These are phyloP conservation scores for Melanocharis versteri DNA, from an alignment of 2,113 vertebrate species.

Conservation along the genomic window DNA sequence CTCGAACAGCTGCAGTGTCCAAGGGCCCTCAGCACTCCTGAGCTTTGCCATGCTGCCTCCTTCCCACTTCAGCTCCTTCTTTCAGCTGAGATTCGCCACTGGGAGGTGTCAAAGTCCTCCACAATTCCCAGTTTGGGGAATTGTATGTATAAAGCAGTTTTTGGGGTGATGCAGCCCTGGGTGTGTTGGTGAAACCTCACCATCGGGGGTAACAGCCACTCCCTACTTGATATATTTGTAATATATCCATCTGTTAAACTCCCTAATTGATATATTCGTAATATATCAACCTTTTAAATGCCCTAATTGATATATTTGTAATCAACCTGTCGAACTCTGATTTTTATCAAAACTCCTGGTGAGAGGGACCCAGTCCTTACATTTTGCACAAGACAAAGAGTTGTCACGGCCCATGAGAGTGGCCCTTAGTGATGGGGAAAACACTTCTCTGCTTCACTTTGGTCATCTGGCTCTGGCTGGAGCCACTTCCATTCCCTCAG, in stretches of 20 bases:
- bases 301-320: not conserved
- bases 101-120: not conserved
- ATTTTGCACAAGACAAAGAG: not conserved
- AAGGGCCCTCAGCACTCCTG: not conserved
- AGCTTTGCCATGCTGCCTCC: not conserved
- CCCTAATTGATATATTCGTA: too few species aligned
- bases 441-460: not conserved
- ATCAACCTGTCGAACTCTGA: not conserved
- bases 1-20: not conserved
- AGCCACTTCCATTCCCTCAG: not conserved
- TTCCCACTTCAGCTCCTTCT: not conserved
- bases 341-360: not conserved
- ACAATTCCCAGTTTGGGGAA: not conserved
- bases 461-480: not conserved
- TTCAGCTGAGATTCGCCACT: not conserved
- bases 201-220: accelerated
- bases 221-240: not conserved
- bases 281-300: not conserved
- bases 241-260: not conserved
- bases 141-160: accelerated
- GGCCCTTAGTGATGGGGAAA: not conserved
- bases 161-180: not conserved
- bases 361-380: not conserved
- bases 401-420: not conserved
- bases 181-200: not conserved